These are phyloP conservation scores for Trididemnum miniatum DNA, from an alignment of 23 tunicate species.

Conservation along the genomic window DNA sequence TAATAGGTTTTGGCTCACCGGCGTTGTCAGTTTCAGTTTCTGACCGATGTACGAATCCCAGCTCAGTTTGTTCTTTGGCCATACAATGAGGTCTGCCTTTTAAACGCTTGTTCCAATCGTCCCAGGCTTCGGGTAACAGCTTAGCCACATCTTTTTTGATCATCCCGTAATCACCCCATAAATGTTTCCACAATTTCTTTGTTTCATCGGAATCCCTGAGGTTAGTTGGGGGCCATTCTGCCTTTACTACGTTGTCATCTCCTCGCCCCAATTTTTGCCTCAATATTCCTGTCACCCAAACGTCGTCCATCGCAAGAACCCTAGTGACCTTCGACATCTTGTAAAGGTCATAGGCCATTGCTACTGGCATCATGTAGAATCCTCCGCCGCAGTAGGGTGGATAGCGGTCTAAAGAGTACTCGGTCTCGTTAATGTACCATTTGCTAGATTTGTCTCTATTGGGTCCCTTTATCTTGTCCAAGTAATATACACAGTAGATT, in stretches of 20 bases:
- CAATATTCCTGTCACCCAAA: constrained; percentile 82
- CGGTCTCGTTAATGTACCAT: constrained; percentile 31
- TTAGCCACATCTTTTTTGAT: constrained; percentile 16
- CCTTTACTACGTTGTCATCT: constrained; percentile 47
- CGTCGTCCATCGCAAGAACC: constrained; percentile 62
- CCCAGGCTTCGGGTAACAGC: constrained; percentile 19
- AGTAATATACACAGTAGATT: constrained; percentile 45
- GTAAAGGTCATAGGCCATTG: constrained; percentile 48
- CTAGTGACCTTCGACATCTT: constrained; percentile 38
- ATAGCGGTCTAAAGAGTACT: constrained; percentile 35
- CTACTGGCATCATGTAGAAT: constrained; percentile 75
- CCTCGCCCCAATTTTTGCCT: constrained; percentile 57
- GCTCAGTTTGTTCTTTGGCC: too few relatives aligned
- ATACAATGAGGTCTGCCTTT: constrained; percentile 5
- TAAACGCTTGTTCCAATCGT: neutral
- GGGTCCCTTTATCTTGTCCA: constrained; percentile 36
- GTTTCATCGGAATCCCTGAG: neutral
- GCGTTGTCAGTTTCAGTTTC: too few relatives aligned
- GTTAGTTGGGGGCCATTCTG: constrained; percentile 34
- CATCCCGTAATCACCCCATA: constrained; percentile 34
- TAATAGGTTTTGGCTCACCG: too few relatives aligned
- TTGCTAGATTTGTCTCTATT: constrained; percentile 49
- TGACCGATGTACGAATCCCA: too few relatives aligned
- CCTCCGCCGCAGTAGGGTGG: constrained; percentile 95
- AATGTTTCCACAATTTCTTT: constrained; percentile 13